Percentiles rank a stretch among this genome's conserved stretches.
Conservation (phyloP, 2,888 invertebrate genomes). For the Didymodactylos carnosus region DNA sequence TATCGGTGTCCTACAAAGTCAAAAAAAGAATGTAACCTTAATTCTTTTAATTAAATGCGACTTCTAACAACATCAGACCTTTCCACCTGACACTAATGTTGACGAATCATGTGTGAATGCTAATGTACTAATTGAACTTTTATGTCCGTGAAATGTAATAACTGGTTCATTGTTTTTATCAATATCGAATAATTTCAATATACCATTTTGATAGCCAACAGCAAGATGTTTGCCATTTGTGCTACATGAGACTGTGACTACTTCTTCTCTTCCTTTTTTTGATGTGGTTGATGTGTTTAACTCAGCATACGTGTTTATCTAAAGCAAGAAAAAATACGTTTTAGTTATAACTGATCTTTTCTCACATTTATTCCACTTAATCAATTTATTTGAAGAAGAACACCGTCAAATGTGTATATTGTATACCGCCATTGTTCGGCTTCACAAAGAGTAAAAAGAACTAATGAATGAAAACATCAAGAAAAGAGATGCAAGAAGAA, state of each 20-base stretch:
- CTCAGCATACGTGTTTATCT: neutral
- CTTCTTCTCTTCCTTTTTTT: conserved; percentile 36
- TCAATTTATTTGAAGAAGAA: too few relatives aligned
- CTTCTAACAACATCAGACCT: conserved; percentile 38
- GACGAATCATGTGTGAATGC: conserved; percentile 64
- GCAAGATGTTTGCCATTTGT: conserved; percentile 60
- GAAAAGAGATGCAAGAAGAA: too few relatives aligned
- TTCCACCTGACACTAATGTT: conserved; percentile 66
- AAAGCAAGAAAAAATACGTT: too few relatives aligned
- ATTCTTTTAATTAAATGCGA: neutral
- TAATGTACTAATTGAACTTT: conserved; percentile 56
- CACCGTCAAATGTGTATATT: too few relatives aligned
- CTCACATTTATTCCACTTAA: too few relatives aligned
- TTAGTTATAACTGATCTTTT: too few relatives aligned
- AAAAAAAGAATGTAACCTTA: neutral
- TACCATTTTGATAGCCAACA: conserved; percentile 74
- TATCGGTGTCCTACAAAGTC: conserved; percentile 21
- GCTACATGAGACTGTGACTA: conserved; percentile 53
- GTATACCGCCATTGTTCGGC: too few relatives aligned
- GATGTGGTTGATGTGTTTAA: neutral
- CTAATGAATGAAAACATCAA: too few relatives aligned
- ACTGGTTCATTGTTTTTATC: conserved; percentile 30
- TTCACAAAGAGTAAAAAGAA: too few relatives aligned
- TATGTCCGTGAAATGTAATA: conserved; percentile 52
- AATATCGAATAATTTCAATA: conserved; percentile 60